A percentile compares a stretch with the other conserved stretches of the same genome.
Evolutionary conservation across 37 sponge, comb jelly and placozoan genomes (phyloP).

Genomic region (Tethya wilhelma): DNA sequence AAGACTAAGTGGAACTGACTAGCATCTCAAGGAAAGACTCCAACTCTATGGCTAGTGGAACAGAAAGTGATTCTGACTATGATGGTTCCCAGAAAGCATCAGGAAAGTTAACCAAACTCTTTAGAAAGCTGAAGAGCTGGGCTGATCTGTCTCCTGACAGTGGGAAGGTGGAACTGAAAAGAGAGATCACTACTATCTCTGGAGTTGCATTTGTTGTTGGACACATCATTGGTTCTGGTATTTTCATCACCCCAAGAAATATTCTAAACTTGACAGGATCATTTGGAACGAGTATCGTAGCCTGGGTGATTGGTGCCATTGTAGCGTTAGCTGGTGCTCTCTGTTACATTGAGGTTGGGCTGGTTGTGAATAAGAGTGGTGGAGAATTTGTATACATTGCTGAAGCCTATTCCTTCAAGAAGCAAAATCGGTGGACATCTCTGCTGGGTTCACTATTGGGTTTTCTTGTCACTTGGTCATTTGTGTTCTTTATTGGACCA

Average conservation of each 20-base stretch:
- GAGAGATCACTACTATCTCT: conserved; percentile 37
- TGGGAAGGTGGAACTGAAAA: conserved; percentile 16
- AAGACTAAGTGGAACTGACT: too few relatives aligned
- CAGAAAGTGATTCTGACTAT: too few relatives aligned
- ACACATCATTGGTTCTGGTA: conserved; percentile 82
- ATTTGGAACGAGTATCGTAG: conserved; percentile 64
- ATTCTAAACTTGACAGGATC: conserved; percentile 56
- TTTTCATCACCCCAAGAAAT: conserved; percentile 82
- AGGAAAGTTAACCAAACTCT: too few relatives aligned
- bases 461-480: conserved; percentile 65
- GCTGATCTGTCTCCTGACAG: too few relatives aligned
- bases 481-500: conserved; percentile 26
- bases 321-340: conserved; percentile 72
- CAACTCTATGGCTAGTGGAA: too few relatives aligned
- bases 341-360: conserved; percentile 76
- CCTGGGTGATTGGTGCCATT: conserved; percentile 75
- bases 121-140: too few relatives aligned
- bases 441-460: conserved; percentile 46
- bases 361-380: conserved; percentile 58
- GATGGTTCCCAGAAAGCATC: too few relatives aligned
- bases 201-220: conserved; percentile 56
- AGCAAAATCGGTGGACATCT: conserved; percentile 15
- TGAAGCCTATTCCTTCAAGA: conserved; percentile 70
- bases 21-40: too few relatives aligned
- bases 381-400: conserved; percentile 59